Evolutionary conservation across 1,140 invertebrate species (phyloP).

Genomic region (Rhopalosiphum padi): DNA sequence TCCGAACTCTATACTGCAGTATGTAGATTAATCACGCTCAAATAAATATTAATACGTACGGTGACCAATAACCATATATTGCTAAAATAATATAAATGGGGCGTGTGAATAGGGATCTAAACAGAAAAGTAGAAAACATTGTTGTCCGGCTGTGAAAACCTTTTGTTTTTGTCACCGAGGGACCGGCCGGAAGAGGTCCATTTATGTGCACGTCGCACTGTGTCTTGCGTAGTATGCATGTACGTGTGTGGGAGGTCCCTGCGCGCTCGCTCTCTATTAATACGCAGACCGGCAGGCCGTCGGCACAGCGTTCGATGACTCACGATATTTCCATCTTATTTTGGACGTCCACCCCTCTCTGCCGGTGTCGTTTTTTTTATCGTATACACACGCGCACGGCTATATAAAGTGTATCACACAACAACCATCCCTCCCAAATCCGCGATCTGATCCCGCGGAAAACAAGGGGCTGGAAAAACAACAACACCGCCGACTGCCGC

Average conservation of each 20-base stretch:
- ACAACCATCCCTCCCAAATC: background rate
- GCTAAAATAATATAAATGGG: background rate
- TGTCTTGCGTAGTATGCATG: background rate
- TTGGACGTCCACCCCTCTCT: background rate
- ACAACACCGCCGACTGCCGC: conserved; percentile 35
- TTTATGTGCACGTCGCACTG: conserved; percentile 31
- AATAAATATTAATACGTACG: background rate
- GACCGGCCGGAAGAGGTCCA: conserved; percentile 52
- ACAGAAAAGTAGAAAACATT: background rate
- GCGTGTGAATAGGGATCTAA: background rate
- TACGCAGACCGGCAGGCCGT: conserved; percentile 13
- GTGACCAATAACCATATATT: background rate
- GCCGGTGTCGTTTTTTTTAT: background rate
- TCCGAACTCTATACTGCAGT: background rate
- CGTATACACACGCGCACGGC: background rate
- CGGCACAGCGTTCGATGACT: conserved; percentile 19
- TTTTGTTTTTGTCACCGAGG: conserved; percentile 29
- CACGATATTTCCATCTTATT: conserved; percentile 44
- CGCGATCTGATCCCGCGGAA: background rate
- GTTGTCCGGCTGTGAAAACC: background rate
- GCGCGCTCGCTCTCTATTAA: conserved; percentile 50
- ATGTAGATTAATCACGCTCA: background rate
- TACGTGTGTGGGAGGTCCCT: conserved; percentile 38
- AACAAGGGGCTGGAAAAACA: conserved; percentile 52
- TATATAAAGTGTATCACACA: background rate